Base-by-base conservation (phyloP, 2,797 vertebrate species). In the Pangasius krempfi region DNA sequence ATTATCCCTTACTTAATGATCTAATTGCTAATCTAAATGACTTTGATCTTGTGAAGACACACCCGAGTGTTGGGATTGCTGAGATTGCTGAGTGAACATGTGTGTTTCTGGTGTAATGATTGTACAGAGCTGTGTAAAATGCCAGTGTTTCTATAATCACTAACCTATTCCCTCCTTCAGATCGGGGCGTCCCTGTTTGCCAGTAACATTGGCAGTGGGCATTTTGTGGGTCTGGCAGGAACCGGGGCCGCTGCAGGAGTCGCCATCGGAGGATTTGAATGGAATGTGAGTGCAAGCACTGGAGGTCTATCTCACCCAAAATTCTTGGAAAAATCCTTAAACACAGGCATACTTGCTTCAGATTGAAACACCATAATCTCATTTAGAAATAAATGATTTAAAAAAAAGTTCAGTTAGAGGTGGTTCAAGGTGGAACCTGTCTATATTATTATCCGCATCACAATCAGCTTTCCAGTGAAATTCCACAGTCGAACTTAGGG, bases 111-210 rank as follows among this genome's bases (percentile, higher is more conserved):
- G 50, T 87, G 64, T 47, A 50, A 83, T 47, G 37, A 68, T 33
- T 81, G 56, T 58, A 27, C 10, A 52, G 79, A n/a, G 54, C 40
- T 50, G n/a, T 60, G 37, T 64, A 52, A 64, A 33, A 13, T 79
- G 9, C 33, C 9, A 25, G 3, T 18, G 6, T 10, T 58, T 85
- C 33, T 68, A 3, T 75, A 52, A 86, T 86, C 8, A 37, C 5
- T 64, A 44, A 25, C 27, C 44, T 10, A 62, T 75, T 89, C 89
- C 64, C 88, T 12, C 91, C 91, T 94, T 20, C 93, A 99, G 98
- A 98, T 99, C 0, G 98, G 98, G 75, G 98, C 98, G 0, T 99
- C 98, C 1, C 96, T 99, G 60, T 99, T 99, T 90, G 98, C 98
- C 91, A 99, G 98, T 92, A 99, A 99, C 93, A 99, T 99, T 7